Evolutionary conservation across 2,797 vertebrate species (phyloP).

Genomic region (Sebastes matsubarae): DNA sequence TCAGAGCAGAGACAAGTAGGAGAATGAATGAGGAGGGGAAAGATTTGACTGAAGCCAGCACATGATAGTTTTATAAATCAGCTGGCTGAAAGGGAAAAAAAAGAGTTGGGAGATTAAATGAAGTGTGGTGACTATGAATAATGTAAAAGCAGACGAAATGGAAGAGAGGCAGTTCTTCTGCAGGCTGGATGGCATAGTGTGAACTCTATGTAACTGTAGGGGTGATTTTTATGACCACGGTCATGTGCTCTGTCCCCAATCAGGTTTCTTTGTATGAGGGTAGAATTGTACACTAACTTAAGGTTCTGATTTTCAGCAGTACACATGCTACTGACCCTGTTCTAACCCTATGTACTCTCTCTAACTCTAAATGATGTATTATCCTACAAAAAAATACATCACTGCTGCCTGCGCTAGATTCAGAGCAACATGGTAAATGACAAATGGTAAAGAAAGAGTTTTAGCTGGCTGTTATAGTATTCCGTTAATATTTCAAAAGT

Average conservation of each 20-base stretch:
- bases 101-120: conserved; percentile 58
- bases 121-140: conserved; percentile 66
- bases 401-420: neutral
- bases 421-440: neutral
- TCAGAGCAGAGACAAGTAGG: conserved; percentile 10
- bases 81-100: conserved; percentile 20
- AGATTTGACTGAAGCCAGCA: conserved; percentile 39
- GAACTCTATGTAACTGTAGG: neutral
- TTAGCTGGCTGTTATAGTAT: conserved; percentile 33
- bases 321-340: neutral
- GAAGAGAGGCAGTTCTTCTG: conserved; percentile 9
- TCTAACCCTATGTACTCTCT: conserved; percentile 6
- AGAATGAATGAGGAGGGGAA: neutral
- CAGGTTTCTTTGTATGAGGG: neutral
- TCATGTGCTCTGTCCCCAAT: neutral
- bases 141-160: conserved; percentile 53
- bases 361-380: neutral
- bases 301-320: conserved; percentile 1
- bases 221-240: neutral
- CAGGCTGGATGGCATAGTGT: neutral
- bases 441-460: conserved; percentile 6
- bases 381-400: neutral
- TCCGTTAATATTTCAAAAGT: conserved; percentile 62
- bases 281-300: neutral
- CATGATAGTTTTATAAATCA: conserved; percentile 66